These are phyloP conservation scores for Characodon lateralis DNA, from an alignment of 2,797 vertebrate species.

Conservation along the genomic window DNA sequence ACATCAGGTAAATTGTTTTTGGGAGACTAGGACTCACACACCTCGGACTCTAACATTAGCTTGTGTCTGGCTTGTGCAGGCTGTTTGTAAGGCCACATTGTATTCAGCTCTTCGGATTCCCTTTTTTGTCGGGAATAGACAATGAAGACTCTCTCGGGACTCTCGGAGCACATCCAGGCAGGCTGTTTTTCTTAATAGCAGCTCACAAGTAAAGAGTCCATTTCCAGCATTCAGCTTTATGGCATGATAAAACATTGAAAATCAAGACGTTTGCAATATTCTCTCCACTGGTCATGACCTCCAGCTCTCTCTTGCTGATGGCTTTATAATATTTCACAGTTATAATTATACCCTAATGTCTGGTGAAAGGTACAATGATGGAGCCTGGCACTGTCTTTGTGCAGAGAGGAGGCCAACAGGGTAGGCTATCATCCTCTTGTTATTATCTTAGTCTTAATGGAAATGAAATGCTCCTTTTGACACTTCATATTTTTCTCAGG, in stretches of 20 bases:
- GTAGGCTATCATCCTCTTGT: constrained; percentile 37
- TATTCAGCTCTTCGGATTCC: constrained; percentile 28
- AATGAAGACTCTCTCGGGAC: constrained; percentile 56
- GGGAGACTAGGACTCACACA: not conserved
- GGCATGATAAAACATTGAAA: not conserved
- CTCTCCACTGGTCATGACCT: constrained; percentile 23
- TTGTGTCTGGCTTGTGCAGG: constrained; percentile 40
- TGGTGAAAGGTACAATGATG: constrained; percentile 59
- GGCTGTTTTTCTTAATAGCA: constrained; percentile 46
- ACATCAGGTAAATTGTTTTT: not conserved
- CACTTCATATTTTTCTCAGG: constrained; percentile 39
- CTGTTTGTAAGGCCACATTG: constrained; percentile 45
- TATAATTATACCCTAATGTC: constrained; percentile 52
- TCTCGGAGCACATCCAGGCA: constrained; percentile 55
- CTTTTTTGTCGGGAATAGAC: constrained; percentile 3
- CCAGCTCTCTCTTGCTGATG: constrained; percentile 58
- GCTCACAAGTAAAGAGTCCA: constrained; percentile 48
- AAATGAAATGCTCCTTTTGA: not conserved
- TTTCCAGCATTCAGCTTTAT: not conserved
- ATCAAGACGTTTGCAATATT: constrained; percentile 4
- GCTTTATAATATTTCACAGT: constrained; percentile 57
- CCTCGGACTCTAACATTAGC: not conserved
- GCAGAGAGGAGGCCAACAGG: constrained; percentile 43
- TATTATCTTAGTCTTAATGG: not conserved
- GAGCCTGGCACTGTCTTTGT: constrained; percentile 73